Evolutionary conservation across 2,888 invertebrate species (phyloP).

Genomic region (Drosophila subquinaria): DNA sequence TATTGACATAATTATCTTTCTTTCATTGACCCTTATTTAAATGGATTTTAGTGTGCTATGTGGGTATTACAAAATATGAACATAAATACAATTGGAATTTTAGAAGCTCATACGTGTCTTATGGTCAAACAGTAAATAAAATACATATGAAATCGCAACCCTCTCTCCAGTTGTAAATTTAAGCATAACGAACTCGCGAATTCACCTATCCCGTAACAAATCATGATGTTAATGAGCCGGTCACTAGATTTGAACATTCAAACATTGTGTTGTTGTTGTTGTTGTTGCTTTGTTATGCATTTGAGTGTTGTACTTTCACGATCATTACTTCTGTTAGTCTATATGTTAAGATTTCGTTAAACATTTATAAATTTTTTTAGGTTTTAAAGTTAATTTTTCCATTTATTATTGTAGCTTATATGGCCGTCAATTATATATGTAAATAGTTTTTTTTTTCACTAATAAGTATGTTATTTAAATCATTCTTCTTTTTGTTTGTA

Average conservation of each 20-base stretch:
- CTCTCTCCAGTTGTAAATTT: constrained; percentile 27
- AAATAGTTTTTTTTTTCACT: constrained; percentile 72
- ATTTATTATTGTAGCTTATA: constrained; percentile 84
- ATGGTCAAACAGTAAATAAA: constrained; percentile 41
- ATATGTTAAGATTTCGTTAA: constrained; percentile 77
- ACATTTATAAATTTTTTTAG: constrained; percentile 78
- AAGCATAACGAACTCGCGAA: constrained; percentile 28
- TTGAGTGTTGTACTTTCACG: constrained; percentile 61
- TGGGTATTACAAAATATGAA: constrained; percentile 8
- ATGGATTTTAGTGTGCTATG: constrained; percentile 20
- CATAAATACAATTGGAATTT: constrained; percentile 38
- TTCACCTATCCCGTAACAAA: constrained; percentile 39
- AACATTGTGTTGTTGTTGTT: constrained; percentile 36
- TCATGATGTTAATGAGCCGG: constrained; percentile 31
- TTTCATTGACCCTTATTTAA: constrained; percentile 25
- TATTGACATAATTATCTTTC: constrained; percentile 29
- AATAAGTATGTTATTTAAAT: constrained; percentile 77
- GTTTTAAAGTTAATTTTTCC: constrained; percentile 79
- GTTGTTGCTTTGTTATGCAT: constrained; percentile 40
- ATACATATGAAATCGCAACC: constrained; percentile 37
- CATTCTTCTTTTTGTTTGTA: constrained; percentile 82
- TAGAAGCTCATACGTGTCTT: constrained; percentile 43
- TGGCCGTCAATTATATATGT: constrained; percentile 83
- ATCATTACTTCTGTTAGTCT: constrained; percentile 71
- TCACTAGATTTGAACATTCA: constrained; percentile 35